These are phyloP conservation scores for Lontra canadensis DNA, from an alignment of 2,113 vertebrate species.

Conservation along the genomic window DNA sequence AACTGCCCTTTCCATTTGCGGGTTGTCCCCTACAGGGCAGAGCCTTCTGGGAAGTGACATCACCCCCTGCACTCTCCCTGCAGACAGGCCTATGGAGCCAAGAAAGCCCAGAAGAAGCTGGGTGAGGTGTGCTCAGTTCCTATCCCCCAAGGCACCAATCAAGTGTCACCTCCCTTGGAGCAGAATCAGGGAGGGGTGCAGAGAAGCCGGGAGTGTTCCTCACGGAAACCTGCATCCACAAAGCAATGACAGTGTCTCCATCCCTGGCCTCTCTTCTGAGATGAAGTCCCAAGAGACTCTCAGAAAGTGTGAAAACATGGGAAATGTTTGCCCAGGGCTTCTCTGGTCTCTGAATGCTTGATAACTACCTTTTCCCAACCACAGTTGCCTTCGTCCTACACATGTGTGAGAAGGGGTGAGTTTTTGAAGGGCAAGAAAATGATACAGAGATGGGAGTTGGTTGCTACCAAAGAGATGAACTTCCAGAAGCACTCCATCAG, in stretches of 20 bases:
- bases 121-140: neutral
- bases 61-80: neutral
- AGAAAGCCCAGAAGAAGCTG: neutral
- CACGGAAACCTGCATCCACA: neutral
- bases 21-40: neutral
- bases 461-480: neutral
- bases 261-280: neutral
- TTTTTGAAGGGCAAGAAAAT: neutral
- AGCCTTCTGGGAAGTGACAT: neutral
- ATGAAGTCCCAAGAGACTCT: neutral
- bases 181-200: neutral
- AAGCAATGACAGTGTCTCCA: neutral
- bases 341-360: neutral
- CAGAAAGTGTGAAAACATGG: neutral
- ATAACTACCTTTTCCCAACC: neutral
- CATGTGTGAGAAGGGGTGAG: neutral
- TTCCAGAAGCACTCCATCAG: neutral
- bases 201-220: neutral
- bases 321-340: neutral
- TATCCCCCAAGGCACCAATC: neutral
- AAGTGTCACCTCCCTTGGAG: neutral
- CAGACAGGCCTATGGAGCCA: fast-evolving
- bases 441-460: neutral
- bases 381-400: neutral
- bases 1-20: neutral